Evolutionary conservation across 2,797 vertebrate species (phyloP).

Genomic region (Serranus cabrilla): DNA sequence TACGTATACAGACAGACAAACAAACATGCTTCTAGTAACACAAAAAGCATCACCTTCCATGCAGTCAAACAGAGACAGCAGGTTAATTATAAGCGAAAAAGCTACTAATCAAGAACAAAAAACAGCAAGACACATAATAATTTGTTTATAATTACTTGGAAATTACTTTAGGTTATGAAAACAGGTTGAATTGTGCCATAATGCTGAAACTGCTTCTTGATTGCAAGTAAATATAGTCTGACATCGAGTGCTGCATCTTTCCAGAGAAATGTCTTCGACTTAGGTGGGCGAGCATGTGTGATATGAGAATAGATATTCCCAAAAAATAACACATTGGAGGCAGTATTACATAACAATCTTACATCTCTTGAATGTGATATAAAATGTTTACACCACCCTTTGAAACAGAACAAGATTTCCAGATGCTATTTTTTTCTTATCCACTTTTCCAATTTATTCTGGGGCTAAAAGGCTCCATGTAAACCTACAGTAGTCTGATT

Average conservation of each 20-base stretch:
- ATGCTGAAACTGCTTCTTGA: neutral
- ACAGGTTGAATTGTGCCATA: neutral
- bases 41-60: neutral
- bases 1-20: too few species aligned
- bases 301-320: slow-evolving; percentile 9
- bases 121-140: neutral
- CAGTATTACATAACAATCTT: slow-evolving; percentile 14
- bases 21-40: neutral
- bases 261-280: slow-evolving; percentile 1
- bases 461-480: neutral
- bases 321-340: neutral
- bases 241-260: neutral
- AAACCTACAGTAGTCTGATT: neutral
- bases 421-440: neutral
- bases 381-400: neutral
- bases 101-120: neutral
- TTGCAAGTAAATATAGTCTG: neutral
- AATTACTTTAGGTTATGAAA: neutral
- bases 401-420: neutral
- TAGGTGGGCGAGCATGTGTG: slow-evolving; percentile 16
- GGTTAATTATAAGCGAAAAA: neutral
- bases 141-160: neutral
- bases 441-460: neutral
- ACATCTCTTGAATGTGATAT: neutral
- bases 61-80: neutral